phyloP scores from a whole-genome alignment of 2,113 vertebrate genomes.

The Myanophis thanlyinensis region DNA sequence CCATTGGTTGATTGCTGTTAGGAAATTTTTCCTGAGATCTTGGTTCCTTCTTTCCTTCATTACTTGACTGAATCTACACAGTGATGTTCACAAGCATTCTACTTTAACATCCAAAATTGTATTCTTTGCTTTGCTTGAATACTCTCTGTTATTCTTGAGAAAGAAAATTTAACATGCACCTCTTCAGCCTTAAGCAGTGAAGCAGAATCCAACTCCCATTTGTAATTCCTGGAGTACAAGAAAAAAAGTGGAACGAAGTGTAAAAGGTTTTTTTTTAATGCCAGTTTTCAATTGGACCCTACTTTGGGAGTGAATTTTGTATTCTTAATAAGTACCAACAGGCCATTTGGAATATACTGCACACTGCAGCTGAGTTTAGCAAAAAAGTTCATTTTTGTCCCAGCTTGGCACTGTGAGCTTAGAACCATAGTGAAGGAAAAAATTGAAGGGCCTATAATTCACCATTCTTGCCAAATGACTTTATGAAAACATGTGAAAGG shows the following conservation, averaged over 20 bases:
- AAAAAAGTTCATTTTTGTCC: background rate
- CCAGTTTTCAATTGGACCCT: background rate
- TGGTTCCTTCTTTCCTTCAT: background rate
- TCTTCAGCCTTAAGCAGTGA: background rate
- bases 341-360: background rate
- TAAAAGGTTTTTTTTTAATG: background rate
- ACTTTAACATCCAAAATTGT: background rate
- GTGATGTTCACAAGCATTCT: background rate
- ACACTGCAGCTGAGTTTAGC: background rate
- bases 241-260: background rate
- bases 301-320: fast-evolving
- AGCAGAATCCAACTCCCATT: background rate
- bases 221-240: background rate
- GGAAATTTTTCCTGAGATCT: background rate
- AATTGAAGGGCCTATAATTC: slow-evolving; percentile 64
- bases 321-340: background rate
- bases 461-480: slow-evolving; percentile 62
- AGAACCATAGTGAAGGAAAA: slow-evolving; percentile 64
- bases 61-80: background rate
- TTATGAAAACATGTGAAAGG: slow-evolving; percentile 68
- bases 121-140: background rate
- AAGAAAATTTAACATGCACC: background rate
- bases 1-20: background rate
- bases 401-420: slow-evolving; percentile 32
- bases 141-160: background rate